These are phyloP conservation scores for Schizothorax lantsangensis DNA, from an alignment of 2,797 vertebrate species.

Conservation along the genomic window DNA sequence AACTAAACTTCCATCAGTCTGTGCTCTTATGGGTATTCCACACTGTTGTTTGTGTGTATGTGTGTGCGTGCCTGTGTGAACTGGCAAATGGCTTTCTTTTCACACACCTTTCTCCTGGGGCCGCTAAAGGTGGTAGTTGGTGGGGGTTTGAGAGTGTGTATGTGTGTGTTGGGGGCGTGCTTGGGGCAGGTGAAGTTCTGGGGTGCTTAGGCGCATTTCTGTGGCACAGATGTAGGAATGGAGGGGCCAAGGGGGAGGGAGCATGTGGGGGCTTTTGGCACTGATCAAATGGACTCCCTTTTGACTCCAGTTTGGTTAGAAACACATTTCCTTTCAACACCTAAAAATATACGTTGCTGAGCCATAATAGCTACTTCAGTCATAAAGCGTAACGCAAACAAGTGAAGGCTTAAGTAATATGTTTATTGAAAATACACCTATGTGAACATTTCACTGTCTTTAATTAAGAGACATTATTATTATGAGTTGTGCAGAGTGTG, in stretches of 20 bases:
- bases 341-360: constrained; percentile 43
- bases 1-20: constrained; percentile 43
- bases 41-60: constrained; percentile 15
- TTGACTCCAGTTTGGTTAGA: constrained; percentile 53
- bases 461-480: constrained; percentile 44
- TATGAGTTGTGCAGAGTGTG: constrained; percentile 26
- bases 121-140: constrained; percentile 58
- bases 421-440: constrained; percentile 40
- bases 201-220: constrained; percentile 54
- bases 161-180: constrained; percentile 44
- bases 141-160: constrained; percentile 36
- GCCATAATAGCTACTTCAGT: constrained; percentile 50
- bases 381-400: constrained; percentile 15
- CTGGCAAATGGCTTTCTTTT: constrained; percentile 61
- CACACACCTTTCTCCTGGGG: constrained; percentile 62
- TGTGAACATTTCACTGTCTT: constrained; percentile 43
- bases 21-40: constrained; percentile 25
- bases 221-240: constrained; percentile 60
- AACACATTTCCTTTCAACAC: constrained; percentile 59
- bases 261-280: constrained; percentile 54
- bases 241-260: constrained; percentile 33
- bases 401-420: constrained; percentile 32
- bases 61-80: constrained; percentile 52
- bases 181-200: constrained; percentile 55
- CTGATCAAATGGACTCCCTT: constrained; percentile 59